phyloP scores from a whole-genome alignment of 2,888 invertebrate genomes.

The Ectemnius cavifrons region DNA sequence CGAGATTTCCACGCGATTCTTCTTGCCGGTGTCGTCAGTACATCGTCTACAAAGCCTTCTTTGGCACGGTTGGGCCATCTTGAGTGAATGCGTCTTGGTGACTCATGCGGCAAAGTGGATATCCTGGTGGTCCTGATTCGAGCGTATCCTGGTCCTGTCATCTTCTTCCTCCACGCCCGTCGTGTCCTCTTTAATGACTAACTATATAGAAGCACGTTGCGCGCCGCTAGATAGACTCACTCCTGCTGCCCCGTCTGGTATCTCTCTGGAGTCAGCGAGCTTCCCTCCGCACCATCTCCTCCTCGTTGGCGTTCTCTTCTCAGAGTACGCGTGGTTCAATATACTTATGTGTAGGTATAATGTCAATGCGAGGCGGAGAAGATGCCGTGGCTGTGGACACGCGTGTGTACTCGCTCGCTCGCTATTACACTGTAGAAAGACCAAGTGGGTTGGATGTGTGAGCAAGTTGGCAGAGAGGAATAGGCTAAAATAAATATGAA shows the following conservation, averaged over 20 bases:
- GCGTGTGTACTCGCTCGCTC: background rate
- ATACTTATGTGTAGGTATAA: no score
- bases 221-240: background rate
- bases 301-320: no score
- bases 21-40: no score
- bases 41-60: no score
- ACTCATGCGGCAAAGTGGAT: no score
- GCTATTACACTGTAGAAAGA: constrained; percentile 1
- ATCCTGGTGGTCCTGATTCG: no score
- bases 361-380: background rate
- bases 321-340: no score
- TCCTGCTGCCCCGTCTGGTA: no score
- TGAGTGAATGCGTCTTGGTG: no score
- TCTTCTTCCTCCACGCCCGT: background rate
- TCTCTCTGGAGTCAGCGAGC: no score
- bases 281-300: background rate
- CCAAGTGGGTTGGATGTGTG: constrained; percentile 14
- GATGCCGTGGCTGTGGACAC: background rate
- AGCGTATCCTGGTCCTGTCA: background rate
- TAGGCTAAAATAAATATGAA: constrained; percentile 21
- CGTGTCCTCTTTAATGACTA: constrained; percentile 15
- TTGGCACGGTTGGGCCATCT: no score
- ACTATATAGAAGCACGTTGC: constrained; percentile 21
- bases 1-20: no score
- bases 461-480: constrained; percentile 21